Evolutionary conservation across 2,888 invertebrate species (phyloP).

Genomic region (Cantharis rustica): DNA sequence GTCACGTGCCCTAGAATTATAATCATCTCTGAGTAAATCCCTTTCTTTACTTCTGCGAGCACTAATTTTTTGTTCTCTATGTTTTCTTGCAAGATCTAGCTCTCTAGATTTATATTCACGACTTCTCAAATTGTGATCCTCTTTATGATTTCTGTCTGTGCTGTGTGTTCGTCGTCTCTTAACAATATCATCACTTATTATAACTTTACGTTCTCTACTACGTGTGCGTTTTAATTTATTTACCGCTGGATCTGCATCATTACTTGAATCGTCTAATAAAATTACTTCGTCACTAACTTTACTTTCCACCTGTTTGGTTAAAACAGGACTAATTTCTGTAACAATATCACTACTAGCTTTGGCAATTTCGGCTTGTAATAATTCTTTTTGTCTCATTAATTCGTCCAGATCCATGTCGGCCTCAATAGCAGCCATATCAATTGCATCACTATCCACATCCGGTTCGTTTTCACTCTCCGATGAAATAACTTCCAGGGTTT

Average conservation of each 20-base stretch:
- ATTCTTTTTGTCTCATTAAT: conserved; percentile 86
- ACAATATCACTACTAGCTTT: conserved; percentile 59
- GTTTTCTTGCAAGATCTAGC: conserved; percentile 4
- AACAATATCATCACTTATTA: conserved; percentile 38
- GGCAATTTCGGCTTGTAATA: conserved; percentile 79
- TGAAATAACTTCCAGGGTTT: conserved; percentile 67
- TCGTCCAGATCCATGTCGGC: conserved; percentile 88
- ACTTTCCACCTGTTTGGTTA: conserved; percentile 48
- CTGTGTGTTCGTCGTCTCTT: conserved; percentile 28
- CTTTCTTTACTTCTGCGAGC: conserved; percentile 17
- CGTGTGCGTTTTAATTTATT: conserved; percentile 50
- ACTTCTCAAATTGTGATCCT: conserved; percentile 49
- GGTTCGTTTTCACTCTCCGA: conserved; percentile 68
- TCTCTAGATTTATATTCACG: conserved; percentile 23
- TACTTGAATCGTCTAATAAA: conserved; percentile 69
- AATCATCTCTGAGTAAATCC: conserved; percentile 44
- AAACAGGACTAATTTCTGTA: conserved; percentile 57
- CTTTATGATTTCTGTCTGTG: conserved; percentile 34
- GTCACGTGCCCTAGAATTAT: conserved; percentile 46
- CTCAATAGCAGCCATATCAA: conserved; percentile 73
- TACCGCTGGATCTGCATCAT: conserved; percentile 52
- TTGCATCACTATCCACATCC: conserved; percentile 69
- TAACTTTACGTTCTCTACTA: conserved; percentile 54
- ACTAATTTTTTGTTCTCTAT: conserved; percentile 22
- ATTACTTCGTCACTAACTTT: conserved; percentile 63